Base-by-base conservation (phyloP, 1,140 invertebrate genomes). In the Thaumatotibia leucotreta region DNA sequence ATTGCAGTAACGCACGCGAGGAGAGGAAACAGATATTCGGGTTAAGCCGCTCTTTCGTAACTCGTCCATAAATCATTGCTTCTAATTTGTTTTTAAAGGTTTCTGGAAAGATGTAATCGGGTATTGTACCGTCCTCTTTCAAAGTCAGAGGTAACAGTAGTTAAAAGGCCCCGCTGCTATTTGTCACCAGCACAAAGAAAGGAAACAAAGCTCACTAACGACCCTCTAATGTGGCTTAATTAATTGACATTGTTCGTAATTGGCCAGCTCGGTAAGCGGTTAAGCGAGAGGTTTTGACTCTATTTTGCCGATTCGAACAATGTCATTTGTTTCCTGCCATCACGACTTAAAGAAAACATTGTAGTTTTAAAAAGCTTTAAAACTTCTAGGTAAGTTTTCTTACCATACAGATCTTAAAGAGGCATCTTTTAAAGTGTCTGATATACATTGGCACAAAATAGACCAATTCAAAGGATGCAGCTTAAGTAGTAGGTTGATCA, bases 1-100 rank as follows among this genome's bases (percentile, higher is more conserved):
- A 90, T 90, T 88, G 82, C 80, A 65, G 85, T 86, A 84, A 68
- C 63, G 85, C 88, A 90, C 88, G 86, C 86, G 80, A 90, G 74
- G 67, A 73, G 69, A 75, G 76, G 79, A 80, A 81, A 74, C 82
- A 77, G 71, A 74, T 75, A 80, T 79, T 77, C 73, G 65, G 75
- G 73, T 66, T 74, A 72, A 74, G 49, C 23, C 49, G 52, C 66
- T 67, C 65, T 74, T 81, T 88, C 85, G 84, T 80, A 89, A 86
- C 77, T 52, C 50, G 71, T 70, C 67, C 52, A 90, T 90, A 90
- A 90, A 90, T 90, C 88, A 90, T 86, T 72, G 77, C 82, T 78
- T 81, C 86, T 90, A 89, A 90, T 90, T 90, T 90, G 88, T 86
- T 90, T 90, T 90, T 90, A 88, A 90, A 90, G 80, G 81, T 89